Percentiles rank a stretch among this genome's conserved stretches.
Conservation (phyloP, 2,888 invertebrate genomes). For the Acleris cristana region DNA sequence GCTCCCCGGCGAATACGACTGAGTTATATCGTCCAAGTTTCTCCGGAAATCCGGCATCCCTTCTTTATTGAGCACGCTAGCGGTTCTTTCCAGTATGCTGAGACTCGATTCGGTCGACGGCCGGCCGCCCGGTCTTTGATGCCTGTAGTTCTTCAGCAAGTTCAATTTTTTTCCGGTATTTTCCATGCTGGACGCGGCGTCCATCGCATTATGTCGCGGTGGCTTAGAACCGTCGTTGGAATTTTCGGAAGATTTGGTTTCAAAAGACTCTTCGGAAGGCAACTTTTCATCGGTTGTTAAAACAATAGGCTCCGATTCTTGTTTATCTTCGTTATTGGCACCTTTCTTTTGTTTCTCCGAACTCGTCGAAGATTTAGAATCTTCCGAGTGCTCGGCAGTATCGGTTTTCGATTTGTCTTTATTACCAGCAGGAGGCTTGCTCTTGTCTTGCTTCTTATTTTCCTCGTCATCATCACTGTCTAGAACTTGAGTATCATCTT, state of each 20-base stretch:
- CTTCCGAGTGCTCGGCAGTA: slow-evolving; percentile 39
- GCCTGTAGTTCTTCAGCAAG: slow-evolving; percentile 77
- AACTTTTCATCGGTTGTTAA: slow-evolving; percentile 76
- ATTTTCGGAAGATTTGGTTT: slow-evolving; percentile 57
- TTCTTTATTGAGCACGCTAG: slow-evolving; percentile 72
- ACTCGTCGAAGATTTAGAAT: slow-evolving; percentile 42
- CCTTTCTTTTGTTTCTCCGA: slow-evolving; percentile 44
- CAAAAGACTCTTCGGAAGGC: slow-evolving; percentile 70
- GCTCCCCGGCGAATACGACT: slow-evolving; percentile 74
- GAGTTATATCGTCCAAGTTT: slow-evolving; percentile 79
- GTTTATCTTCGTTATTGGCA: slow-evolving; percentile 45
- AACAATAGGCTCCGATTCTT: slow-evolving; percentile 55
- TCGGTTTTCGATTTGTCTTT: slow-evolving; percentile 38
- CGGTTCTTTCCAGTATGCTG: slow-evolving; percentile 73
- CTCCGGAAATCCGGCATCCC: slow-evolving; percentile 76
- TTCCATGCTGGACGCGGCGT: slow-evolving; percentile 45
- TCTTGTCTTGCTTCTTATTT: slow-evolving; percentile 43
- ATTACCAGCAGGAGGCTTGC: slow-evolving; percentile 45
- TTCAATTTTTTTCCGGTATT: slow-evolving; percentile 72
- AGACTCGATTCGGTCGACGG: slow-evolving; percentile 73
- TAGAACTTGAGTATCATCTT: slow-evolving; percentile 72
- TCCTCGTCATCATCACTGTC: slow-evolving; percentile 72
- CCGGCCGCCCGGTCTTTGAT: slow-evolving; percentile 67
- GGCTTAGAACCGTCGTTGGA: slow-evolving; percentile 44
- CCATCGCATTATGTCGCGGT: slow-evolving; percentile 38